phyloP scores from a whole-genome alignment of 2,888 invertebrate species.

The Hyles lineata region DNA sequence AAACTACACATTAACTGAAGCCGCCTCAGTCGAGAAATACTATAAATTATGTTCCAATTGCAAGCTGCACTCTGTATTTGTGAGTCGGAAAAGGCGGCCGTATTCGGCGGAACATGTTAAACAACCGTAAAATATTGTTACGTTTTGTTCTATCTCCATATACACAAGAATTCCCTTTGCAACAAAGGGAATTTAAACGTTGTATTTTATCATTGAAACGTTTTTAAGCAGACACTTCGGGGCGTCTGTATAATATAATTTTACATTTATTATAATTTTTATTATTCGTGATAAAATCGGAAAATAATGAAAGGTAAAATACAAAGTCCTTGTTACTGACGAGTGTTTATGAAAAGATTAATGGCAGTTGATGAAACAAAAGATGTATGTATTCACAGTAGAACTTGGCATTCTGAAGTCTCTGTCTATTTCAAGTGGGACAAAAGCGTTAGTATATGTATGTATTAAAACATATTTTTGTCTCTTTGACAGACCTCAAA shows the following conservation, averaged over 20 bases:
- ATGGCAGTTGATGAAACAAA: no score
- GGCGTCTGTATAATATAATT: neutral
- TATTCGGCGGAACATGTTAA: constrained; percentile 38
- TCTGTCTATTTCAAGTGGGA: no score
- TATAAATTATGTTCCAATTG: constrained; percentile 48
- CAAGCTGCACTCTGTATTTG: constrained; percentile 46
- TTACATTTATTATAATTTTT: neutral
- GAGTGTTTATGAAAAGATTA: no score
- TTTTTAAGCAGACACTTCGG: constrained; percentile 4
- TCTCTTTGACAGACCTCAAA: no score
- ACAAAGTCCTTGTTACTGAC: no score
- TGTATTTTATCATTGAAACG: constrained; percentile 1
- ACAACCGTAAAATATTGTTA: constrained; percentile 36
- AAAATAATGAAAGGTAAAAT: no score
- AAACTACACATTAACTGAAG: constrained; percentile 46
- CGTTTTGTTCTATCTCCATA: constrained; percentile 28
- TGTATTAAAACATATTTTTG: no score
- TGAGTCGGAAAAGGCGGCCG: constrained; percentile 38
- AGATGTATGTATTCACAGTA: no score
- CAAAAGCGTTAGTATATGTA: no score
- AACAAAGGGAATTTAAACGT: constrained; percentile 14
- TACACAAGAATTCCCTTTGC: constrained; percentile 35
- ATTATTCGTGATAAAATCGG: no score
- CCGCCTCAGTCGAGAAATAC: constrained; percentile 37
- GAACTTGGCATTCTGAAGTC: no score